Conservation (phyloP, 1,140 invertebrate species). For the Drosophila triauraria region DNA sequence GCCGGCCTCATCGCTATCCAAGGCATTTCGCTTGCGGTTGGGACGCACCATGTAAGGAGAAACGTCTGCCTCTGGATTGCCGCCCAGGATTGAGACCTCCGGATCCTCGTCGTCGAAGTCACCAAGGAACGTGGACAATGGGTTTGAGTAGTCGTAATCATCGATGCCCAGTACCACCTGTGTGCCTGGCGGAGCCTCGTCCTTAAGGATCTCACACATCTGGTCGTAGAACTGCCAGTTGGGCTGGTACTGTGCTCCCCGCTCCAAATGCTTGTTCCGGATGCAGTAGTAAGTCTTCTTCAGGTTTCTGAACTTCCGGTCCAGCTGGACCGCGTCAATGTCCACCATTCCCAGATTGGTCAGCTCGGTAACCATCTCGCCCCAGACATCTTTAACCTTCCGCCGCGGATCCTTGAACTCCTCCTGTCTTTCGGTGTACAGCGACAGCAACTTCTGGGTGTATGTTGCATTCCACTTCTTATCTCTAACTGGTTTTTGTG, state of each 20-base stretch:
- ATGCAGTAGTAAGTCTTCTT: slow-evolving; percentile 32
- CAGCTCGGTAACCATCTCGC: slow-evolving; percentile 8
- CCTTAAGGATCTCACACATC: slow-evolving; percentile 10
- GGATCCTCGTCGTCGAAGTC: neutral
- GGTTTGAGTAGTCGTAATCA: neutral
- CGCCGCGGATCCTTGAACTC: slow-evolving; percentile 7
- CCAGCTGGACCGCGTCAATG: slow-evolving; percentile 27
- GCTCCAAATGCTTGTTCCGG: neutral
- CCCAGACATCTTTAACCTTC: slow-evolving; percentile 28
- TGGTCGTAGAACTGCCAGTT: slow-evolving; percentile 30
- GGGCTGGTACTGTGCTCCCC: neutral
- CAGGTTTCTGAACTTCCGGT: slow-evolving; percentile 35
- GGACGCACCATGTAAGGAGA: too few relatives aligned
- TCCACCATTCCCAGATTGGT: slow-evolving; percentile 9
- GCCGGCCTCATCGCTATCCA: too few relatives aligned
- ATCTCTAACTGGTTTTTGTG: slow-evolving; percentile 4
- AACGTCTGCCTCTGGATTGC: neutral
- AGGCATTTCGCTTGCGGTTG: slow-evolving; percentile 2
- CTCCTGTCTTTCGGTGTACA: slow-evolving; percentile 3
- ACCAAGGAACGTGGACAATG: neutral
- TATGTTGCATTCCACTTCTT: slow-evolving; percentile 13
- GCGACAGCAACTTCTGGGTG: slow-evolving; percentile 5
- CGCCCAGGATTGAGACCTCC: neutral
- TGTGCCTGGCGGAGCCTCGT: slow-evolving; percentile 12
- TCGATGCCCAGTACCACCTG: slow-evolving; percentile 3